Conservation (phyloP, 1,140 invertebrate genomes). For the Lineus longissimus region DNA sequence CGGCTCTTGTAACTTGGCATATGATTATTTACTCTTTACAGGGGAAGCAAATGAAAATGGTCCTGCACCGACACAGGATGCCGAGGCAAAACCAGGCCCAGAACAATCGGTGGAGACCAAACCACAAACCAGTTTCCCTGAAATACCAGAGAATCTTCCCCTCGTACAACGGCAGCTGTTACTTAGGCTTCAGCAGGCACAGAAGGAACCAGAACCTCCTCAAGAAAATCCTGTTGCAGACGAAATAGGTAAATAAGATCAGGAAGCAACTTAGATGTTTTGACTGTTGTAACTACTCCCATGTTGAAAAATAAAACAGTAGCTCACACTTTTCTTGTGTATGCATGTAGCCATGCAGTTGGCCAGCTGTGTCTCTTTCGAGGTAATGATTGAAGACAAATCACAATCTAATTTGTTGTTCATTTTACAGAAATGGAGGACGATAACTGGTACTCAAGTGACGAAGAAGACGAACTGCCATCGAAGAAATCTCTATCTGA, state of each 20-base stretch:
- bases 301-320: neutral
- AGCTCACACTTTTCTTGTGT: neutral
- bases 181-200: constrained; percentile 66
- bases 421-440: constrained; percentile 26
- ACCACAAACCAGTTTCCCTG: constrained; percentile 7
- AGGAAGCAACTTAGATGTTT: constrained; percentile 10
- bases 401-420: constrained; percentile 16
- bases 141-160: constrained; percentile 60
- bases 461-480: constrained; percentile 37
- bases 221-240: constrained; percentile 18
- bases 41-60: neutral
- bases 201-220: constrained; percentile 37
- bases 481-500: constrained; percentile 27
- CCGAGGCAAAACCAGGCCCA: neutral
- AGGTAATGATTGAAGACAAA: neutral
- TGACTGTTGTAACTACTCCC: neutral
- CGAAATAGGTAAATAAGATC: constrained; percentile 12
- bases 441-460: constrained; percentile 51
- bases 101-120: constrained; percentile 13
- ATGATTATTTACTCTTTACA: neutral
- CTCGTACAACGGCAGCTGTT: constrained; percentile 67
- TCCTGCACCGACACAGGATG: neutral
- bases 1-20: no score
- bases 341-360: neutral
- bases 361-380: neutral